These are phyloP conservation scores for Prostheceraeus crozeri DNA, from an alignment of 2,888 invertebrate species.

Conservation along the genomic window DNA sequence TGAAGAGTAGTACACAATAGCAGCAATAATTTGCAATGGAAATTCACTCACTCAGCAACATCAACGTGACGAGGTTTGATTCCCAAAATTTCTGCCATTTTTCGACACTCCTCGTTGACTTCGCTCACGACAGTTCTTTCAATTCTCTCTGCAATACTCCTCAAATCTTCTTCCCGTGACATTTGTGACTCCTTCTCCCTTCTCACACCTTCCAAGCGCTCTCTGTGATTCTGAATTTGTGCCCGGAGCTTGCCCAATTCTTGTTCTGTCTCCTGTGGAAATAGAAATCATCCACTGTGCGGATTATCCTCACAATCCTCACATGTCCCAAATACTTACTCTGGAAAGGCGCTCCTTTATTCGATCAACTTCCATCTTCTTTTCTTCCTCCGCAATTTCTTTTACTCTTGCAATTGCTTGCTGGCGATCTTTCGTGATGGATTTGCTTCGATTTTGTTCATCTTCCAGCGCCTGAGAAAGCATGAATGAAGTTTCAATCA, in stretches of 20 bases:
- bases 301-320: no score
- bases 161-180: slow-evolving; percentile 4
- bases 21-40: not conserved
- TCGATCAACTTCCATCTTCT: no score
- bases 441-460: no score
- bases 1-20: slow-evolving; percentile 14
- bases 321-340: no score
- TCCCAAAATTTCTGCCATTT: slow-evolving; percentile 47
- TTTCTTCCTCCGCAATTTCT: no score
- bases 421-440: no score
- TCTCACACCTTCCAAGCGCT: slow-evolving; percentile 45
- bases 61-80: slow-evolving; percentile 28
- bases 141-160: slow-evolving; percentile 5
- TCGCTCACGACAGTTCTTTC: slow-evolving; percentile 46
- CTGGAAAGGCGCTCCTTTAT: no score
- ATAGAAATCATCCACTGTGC: no score
- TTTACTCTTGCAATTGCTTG: no score
- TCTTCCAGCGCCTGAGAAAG: no score
- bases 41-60: slow-evolving; percentile 40
- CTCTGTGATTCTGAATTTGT: slow-evolving; percentile 39
- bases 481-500: no score
- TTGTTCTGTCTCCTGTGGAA: slow-evolving; percentile 45
- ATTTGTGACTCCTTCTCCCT: slow-evolving; percentile 1
- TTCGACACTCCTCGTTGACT: slow-evolving; percentile 51
- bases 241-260: slow-evolving; percentile 47